Evolutionary conservation across 2,888 invertebrate species (phyloP).

Genomic region (Oscheius sp.): DNA sequence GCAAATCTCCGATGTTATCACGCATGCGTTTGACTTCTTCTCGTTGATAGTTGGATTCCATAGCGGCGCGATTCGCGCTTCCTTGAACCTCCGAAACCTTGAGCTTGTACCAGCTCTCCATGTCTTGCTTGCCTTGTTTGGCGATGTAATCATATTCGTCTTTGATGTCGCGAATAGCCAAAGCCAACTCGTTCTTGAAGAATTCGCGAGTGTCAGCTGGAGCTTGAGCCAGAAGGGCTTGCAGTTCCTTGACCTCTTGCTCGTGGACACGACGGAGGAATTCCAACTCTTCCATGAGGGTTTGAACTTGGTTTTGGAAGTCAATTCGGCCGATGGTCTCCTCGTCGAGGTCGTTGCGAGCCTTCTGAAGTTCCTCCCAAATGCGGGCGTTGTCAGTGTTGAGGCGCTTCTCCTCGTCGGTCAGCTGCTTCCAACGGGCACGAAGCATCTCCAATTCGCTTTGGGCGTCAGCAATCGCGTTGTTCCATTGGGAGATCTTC

Average conservation of each 20-base stretch:
- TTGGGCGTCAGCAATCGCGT: constrained; percentile 68
- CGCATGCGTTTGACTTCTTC: constrained; percentile 69
- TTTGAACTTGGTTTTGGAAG: constrained; percentile 71
- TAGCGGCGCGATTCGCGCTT: constrained; percentile 71
- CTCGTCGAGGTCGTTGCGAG: constrained; percentile 70
- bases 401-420: constrained; percentile 69
- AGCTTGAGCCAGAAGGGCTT: constrained; percentile 69
- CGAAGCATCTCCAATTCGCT: constrained; percentile 70
- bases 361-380: constrained; percentile 70
- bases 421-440: constrained; percentile 68
- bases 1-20: constrained; percentile 49
- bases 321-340: constrained; percentile 71
- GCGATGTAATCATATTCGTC: constrained; percentile 73
- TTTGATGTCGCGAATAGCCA: constrained; percentile 74
- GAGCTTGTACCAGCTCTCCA: constrained; percentile 74
- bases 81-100: constrained; percentile 72
- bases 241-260: constrained; percentile 70
- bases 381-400: constrained; percentile 66
- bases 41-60: constrained; percentile 73
- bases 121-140: constrained; percentile 72
- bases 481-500: constrained; percentile 67
- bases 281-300: constrained; percentile 70
- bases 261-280: constrained; percentile 70
- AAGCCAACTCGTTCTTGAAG: constrained; percentile 75
- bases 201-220: constrained; percentile 70